Base-by-base conservation (phyloP, 2,113 vertebrate genomes). In the Aythya baeri region DNA sequence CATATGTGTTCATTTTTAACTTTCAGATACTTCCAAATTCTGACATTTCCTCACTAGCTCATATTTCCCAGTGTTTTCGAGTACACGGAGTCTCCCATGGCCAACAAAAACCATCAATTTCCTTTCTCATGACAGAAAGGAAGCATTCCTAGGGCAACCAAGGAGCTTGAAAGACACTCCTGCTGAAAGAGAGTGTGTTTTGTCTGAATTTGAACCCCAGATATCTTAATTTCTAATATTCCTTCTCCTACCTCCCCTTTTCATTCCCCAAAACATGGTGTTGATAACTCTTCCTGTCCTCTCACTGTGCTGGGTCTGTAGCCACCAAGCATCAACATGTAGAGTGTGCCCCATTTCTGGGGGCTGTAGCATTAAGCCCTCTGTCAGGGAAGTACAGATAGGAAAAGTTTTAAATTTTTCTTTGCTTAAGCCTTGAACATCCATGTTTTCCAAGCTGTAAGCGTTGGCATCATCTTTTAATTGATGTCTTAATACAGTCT, bases 1-100 rank as follows among this genome's bases (percentile, higher is more conserved):
- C 36, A 50, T 92, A 90, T 61, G 75, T 84, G 86, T 67, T 96
- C 88, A 73, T 96, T 96, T 96, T 93, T 92, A 92, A 96, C 92
- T 94, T 95, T 85, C 93, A 84, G 86, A 93, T 86, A 76, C 74
- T 88, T 94, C 58, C 57, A 94, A 55, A 91, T 83, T 79, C 86
- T 93, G 78, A 89, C 82, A 94, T 96, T 97, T 96, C 94, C 94
- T 94, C 94, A 92, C 92, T 75, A 93, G 84, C 91, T 97, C 95
- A 94, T 80, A 27, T 97, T 97, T 96, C 94, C 62, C 36, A 62
- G 50, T 91, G 44, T 93, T 88, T 92, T 86, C 61, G 71, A 95
- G 77, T 79, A 79, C 52, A 36, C 59, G 68, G 54, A 54, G 73
- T 97, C 95, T 97, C 94, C 80, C 38, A 96, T 73, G 70, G 91